These are phyloP conservation scores for Myotis daubentonii DNA, from an alignment of 2,797 vertebrate species.

Conservation along the genomic window DNA sequence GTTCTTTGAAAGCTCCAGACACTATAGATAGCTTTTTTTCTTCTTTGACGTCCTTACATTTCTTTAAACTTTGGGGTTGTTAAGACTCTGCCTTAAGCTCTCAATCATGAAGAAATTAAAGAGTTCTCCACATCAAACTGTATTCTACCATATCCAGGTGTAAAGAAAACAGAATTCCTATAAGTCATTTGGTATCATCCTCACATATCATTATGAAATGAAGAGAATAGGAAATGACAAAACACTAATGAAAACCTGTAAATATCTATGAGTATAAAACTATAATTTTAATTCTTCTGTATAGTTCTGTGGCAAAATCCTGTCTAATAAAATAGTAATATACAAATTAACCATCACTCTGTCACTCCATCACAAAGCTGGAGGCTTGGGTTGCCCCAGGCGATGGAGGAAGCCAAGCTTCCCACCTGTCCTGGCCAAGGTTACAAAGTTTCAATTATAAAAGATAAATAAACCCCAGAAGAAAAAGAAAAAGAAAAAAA, in stretches of 20 bases:
- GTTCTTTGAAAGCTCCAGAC: constrained; percentile 9
- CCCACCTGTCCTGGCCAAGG: too few relatives aligned
- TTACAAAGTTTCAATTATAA: too few relatives aligned
- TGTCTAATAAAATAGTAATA: not conserved
- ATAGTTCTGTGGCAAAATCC: constrained; percentile 39
- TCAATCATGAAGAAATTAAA: not conserved
- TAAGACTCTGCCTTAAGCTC: constrained; percentile 11
- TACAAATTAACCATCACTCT: too few relatives aligned
- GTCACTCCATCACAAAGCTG: too few relatives aligned
- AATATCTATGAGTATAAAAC: not conserved
- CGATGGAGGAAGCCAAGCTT: too few relatives aligned
- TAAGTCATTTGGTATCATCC: not conserved
- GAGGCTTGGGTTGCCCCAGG: too few relatives aligned
- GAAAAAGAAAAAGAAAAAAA: too few relatives aligned
- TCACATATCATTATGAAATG: constrained; percentile 3
- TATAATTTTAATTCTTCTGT: constrained; percentile 42
- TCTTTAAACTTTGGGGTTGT: constrained; percentile 23
- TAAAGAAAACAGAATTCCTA: constrained; percentile 44
- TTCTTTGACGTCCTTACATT: not conserved
- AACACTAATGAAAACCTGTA: constrained; percentile 16
- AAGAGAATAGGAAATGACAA: constrained; percentile 2
- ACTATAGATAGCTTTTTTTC: not conserved
- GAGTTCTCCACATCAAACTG: not conserved
- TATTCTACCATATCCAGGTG: not conserved
- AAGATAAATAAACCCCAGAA: too few relatives aligned